Evolutionary conservation across 2,888 invertebrate species (phyloP).

Genomic region (Cremastobaeus sp.): DNA sequence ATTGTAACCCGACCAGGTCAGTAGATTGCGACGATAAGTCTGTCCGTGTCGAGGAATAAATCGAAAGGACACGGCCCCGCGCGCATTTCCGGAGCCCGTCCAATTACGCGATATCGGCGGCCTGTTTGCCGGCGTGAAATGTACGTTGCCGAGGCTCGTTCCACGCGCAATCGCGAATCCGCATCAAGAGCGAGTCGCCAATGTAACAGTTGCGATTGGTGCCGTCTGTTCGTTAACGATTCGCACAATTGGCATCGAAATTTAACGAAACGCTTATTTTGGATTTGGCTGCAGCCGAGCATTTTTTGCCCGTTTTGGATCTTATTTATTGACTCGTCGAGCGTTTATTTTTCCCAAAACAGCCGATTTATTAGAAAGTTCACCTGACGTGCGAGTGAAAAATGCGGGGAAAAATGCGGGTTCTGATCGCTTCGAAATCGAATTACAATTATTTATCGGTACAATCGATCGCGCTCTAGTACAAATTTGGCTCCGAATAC

Average conservation of each 20-base stretch:
- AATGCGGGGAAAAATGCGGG: no score
- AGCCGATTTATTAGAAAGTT: constrained; percentile 17
- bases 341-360: constrained; percentile 4
- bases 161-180: constrained; percentile 23
- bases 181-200: constrained; percentile 21
- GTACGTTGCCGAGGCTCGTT: constrained; percentile 24
- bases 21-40: constrained; percentile 32
- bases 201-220: not conserved
- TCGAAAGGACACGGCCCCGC: constrained; percentile 14
- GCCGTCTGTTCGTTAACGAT: constrained; percentile 18
- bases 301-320: constrained; percentile 8
- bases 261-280: constrained; percentile 6
- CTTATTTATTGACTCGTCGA: constrained; percentile 14
- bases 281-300: constrained; percentile 1
- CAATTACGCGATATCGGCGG: constrained; percentile 49
- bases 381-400: not conserved
- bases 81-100: constrained; percentile 44
- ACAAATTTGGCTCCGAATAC: constrained; percentile 2
- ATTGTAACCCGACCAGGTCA: constrained; percentile 28
- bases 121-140: constrained; percentile 42
- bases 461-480: no score
- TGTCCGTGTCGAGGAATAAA: constrained; percentile 10
- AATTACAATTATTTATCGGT: no score
- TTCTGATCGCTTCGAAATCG: not conserved
- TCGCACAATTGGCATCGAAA: constrained; percentile 23